Evolutionary conservation across 2,888 invertebrate species (phyloP).

Genomic region (Athalia circularis): DNA sequence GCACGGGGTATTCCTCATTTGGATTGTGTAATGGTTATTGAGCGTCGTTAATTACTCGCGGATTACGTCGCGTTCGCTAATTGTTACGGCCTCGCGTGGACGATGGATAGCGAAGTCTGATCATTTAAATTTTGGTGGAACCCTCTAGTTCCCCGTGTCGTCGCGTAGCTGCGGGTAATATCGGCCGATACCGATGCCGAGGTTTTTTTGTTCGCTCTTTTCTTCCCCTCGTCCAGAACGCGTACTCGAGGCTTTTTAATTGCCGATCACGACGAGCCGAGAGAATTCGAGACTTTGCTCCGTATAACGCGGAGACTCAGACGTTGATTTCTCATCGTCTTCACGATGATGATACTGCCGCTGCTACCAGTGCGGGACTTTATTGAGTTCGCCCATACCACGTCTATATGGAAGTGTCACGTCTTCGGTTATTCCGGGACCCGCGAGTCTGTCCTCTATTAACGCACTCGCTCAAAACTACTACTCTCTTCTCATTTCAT

Average conservation of each 20-base stretch:
- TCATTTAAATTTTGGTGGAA: constrained; percentile 8
- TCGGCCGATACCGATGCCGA: no score
- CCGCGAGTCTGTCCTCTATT: constrained; percentile 65
- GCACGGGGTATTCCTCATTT: background rate
- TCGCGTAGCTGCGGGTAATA: background rate
- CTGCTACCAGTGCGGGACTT: background rate
- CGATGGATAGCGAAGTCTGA: constrained; percentile 11
- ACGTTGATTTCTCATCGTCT: background rate
- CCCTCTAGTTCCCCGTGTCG: no score
- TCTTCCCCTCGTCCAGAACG: no score
- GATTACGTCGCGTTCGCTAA: constrained; percentile 15
- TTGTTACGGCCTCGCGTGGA: constrained; percentile 25
- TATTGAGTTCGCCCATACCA: constrained; percentile 51
- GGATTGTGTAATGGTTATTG: constrained; percentile 8
- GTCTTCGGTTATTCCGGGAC: constrained; percentile 72
- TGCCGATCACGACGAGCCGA: no score
- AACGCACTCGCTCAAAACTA: constrained; percentile 59
- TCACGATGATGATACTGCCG: background rate
- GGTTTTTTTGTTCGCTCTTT: background rate
- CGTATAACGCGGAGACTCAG: background rate
- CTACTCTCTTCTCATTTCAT: constrained; percentile 38
- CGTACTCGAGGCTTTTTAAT: no score
- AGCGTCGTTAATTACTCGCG: constrained; percentile 30
- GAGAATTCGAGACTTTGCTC: background rate
- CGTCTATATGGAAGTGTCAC: constrained; percentile 73